Conservation (phyloP, 2,113 vertebrate species). For the Lepisosteus oculatus region DNA sequence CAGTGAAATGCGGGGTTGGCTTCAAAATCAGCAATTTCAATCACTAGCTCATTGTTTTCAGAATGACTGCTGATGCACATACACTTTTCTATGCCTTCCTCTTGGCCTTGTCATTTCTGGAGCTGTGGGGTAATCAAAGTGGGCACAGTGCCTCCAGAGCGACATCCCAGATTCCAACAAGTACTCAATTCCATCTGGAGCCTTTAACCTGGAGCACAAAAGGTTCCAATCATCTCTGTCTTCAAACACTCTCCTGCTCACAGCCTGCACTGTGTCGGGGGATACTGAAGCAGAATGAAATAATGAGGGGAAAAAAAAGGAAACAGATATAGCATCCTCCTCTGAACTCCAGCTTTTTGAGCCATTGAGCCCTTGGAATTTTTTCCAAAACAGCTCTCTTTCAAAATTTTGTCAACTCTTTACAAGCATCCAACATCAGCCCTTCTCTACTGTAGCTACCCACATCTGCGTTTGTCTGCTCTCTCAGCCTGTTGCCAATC, state of each 20-base stretch:
- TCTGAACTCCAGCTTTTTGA: constrained; percentile 17
- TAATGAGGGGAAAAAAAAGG: constrained; percentile 27
- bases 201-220: not conserved
- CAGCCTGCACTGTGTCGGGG: constrained; percentile 14
- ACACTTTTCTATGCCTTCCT: not conserved
- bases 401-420: constrained; percentile 8
- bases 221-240: not conserved
- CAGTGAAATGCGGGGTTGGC: too few species aligned
- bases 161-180: constrained; percentile 5
- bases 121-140: not conserved
- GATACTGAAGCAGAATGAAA: constrained; percentile 13
- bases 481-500: not conserved
- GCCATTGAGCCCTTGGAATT: constrained; percentile 17
- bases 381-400: constrained; percentile 1
- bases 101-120: not conserved
- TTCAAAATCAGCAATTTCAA: too few species aligned
- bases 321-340: constrained; percentile 20
- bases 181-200: not conserved
- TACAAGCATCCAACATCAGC: not conserved
- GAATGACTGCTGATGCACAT: not conserved
- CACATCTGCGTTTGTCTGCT: not conserved
- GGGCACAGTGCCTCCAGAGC: not conserved
- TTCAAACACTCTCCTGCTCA: not conserved
- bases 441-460: not conserved
- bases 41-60: too few species aligned